A percentile compares a stretch with the other conserved stretches of the same genome.
phyloP scores from a whole-genome alignment of 2,888 invertebrate species.

The Carterocephalus palaemon region DNA sequence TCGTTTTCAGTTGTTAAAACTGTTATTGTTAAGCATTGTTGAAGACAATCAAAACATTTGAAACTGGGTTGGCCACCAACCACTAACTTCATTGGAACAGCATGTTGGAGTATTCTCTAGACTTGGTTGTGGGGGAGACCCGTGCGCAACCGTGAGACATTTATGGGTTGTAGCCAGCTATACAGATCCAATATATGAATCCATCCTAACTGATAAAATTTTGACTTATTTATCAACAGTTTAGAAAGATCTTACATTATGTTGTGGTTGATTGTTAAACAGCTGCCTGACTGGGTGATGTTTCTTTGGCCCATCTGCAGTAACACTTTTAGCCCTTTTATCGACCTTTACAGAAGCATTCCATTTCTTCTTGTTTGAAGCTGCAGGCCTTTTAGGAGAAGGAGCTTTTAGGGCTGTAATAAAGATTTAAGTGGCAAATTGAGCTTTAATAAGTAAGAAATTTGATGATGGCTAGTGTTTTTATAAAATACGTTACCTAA shows the following conservation, averaged over 20 bases:
- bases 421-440: not conserved
- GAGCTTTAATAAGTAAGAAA: not conserved
- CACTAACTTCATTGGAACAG: no score
- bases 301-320: constrained; percentile 49
- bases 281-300: constrained; percentile 59
- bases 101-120: no score
- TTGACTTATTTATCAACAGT: no score
- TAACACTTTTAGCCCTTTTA: constrained; percentile 51
- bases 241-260: constrained; percentile 41
- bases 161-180: no score
- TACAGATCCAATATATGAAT: no score
- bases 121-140: no score
- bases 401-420: constrained; percentile 48
- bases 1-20: no score
- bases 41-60: no score
- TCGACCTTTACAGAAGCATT: constrained; percentile 65
- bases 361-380: constrained; percentile 57
- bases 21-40: no score
- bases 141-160: no score
- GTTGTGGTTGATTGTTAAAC: constrained; percentile 56
- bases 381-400: constrained; percentile 39
- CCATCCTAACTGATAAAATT: no score
- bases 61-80: no score
- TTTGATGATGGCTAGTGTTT: not conserved
- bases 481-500: constrained; percentile 40